These are phyloP conservation scores for Halictus ligatus DNA, from an alignment of 2,888 invertebrate genomes.

Conservation along the genomic window DNA sequence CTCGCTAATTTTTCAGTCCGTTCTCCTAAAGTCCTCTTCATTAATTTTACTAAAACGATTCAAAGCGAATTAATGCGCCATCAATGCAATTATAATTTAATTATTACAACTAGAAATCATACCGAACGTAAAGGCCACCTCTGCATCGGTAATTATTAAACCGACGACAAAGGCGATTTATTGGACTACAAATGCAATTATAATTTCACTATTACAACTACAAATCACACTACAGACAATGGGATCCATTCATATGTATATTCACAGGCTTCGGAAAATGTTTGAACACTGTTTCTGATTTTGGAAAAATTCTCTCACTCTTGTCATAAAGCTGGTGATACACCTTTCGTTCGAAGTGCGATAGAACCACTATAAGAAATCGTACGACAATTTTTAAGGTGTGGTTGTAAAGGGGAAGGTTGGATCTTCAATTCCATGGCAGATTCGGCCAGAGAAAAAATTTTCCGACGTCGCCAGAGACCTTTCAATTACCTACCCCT, in stretches of 20 bases:
- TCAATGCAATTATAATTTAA: not conserved
- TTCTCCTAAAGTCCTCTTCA: not conserved
- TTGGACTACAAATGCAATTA: not conserved
- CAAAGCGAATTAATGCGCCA: not conserved
- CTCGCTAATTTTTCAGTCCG: not conserved
- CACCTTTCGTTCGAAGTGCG: too few species aligned
- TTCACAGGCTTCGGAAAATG: not conserved
- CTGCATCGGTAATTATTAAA: not conserved
- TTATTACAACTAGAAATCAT: not conserved
- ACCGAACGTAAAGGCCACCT: not conserved
- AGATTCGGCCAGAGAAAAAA: too few species aligned
- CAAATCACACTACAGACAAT: not conserved
- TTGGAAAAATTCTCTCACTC: not conserved
- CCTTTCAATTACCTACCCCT: too few species aligned
- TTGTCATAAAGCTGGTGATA: not conserved
- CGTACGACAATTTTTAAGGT: not conserved
- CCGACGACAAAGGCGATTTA: not conserved
- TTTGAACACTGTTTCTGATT: not conserved
- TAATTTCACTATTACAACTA: not conserved
- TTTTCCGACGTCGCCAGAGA: too few species aligned
- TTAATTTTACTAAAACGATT: not conserved
- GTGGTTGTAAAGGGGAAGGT: not conserved
- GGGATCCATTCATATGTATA: not conserved
- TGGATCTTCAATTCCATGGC: too few species aligned
- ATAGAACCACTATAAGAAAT: not conserved